Evolutionary conservation across 2,113 vertebrate species (phyloP).

Genomic region (Dicentrarchus labrax): DNA sequence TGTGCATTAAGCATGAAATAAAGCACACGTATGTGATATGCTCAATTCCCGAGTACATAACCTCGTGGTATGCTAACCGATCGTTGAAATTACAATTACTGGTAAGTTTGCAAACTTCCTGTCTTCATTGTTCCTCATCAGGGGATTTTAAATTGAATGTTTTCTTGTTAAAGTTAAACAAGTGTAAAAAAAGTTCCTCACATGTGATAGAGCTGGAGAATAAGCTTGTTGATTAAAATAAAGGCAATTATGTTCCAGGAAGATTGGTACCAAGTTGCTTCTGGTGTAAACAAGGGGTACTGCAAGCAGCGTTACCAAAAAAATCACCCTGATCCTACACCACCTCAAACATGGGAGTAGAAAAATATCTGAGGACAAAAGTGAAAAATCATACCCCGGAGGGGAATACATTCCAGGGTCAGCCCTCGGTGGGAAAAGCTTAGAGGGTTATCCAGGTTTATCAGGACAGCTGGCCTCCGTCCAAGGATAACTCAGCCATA

Average conservation of each 20-base stretch:
- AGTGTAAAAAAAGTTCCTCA: neutral
- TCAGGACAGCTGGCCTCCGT: conserved; percentile 47
- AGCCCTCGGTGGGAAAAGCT: conserved; percentile 33
- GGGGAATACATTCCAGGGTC: conserved; percentile 51
- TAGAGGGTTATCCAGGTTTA: conserved; percentile 62
- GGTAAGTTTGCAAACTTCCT: neutral
- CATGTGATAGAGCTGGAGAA: neutral
- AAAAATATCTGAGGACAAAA: conserved; percentile 45
- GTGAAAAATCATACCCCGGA: conserved; percentile 50
- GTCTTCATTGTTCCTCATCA: no score
- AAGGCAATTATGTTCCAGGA: neutral
- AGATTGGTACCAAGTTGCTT: conserved; percentile 4
- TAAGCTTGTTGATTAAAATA: neutral
- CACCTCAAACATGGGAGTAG: conserved; percentile 8
- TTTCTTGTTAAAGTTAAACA: neutral
- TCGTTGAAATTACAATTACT: neutral
- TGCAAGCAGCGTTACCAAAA: conserved; percentile 9
- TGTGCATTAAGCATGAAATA: neutral
- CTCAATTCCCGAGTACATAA: no score
- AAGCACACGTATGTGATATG: neutral
- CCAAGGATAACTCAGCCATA: conserved; percentile 56
- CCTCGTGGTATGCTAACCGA: neutral
- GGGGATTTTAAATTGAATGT: neutral
- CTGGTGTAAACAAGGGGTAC: conserved; percentile 22
- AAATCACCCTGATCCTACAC: conserved; percentile 11